phyloP scores from a whole-genome alignment of 2,797 vertebrate genomes.

The Euthynnus affinis region DNA sequence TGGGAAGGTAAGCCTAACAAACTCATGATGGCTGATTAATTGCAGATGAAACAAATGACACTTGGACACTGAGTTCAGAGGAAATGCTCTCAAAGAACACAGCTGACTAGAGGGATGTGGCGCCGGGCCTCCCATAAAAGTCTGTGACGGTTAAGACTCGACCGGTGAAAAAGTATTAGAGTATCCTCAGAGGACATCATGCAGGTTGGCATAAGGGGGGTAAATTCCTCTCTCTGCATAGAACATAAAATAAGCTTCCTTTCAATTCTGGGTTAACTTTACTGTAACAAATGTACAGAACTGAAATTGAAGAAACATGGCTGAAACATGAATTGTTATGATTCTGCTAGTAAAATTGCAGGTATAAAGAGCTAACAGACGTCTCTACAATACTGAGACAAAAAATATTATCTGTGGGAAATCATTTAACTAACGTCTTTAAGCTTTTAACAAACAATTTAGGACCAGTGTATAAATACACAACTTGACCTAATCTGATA shows the following conservation, averaged over 20 bases:
- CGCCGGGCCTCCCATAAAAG: slow-evolving; percentile 79
- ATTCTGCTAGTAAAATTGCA: not conserved
- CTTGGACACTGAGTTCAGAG: slow-evolving; percentile 61
- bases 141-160: slow-evolving; percentile 65
- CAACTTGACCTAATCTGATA: slow-evolving; percentile 70
- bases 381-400: not conserved
- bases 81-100: slow-evolving; percentile 53
- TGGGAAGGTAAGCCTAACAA: slow-evolving; percentile 72
- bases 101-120: slow-evolving; percentile 75
- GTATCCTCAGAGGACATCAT: slow-evolving; percentile 56
- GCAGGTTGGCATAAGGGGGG: slow-evolving; percentile 28
- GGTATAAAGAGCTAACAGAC: slow-evolving; percentile 35
- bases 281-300: not conserved
- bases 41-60: slow-evolving; percentile 83
- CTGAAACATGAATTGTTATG: not conserved
- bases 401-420: slow-evolving; percentile 73
- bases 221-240: slow-evolving; percentile 19
- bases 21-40: slow-evolving; percentile 82
- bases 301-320: not conserved
- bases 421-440: slow-evolving; percentile 54
- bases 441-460: slow-evolving; percentile 67
- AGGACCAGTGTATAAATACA: slow-evolving; percentile 73
- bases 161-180: slow-evolving; percentile 60
- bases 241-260: not conserved
- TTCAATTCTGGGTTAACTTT: not conserved